Percentiles rank a stretch among this genome's conserved stretches.
phyloP scores from a whole-genome alignment of 2,797 vertebrate genomes.

The Micrastur ruficollis region DNA sequence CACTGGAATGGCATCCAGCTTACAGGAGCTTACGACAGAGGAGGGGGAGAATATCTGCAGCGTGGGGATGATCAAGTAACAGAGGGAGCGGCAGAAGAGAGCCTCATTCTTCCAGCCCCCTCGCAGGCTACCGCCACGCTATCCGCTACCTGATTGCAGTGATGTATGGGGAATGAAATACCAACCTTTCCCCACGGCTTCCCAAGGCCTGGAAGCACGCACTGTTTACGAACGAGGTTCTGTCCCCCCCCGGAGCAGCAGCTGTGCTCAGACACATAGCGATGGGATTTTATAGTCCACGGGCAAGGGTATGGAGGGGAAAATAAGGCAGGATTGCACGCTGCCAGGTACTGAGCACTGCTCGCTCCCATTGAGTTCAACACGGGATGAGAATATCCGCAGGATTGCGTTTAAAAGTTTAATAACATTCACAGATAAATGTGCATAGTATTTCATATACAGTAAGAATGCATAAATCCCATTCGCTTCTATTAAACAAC shows the following conservation, averaged over 20 bases:
- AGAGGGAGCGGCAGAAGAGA: not conserved
- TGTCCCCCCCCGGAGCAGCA: not conserved
- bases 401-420: not conserved
- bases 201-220: not conserved
- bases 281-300: accelerated
- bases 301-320: not conserved
- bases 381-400: accelerated
- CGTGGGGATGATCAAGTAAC: not conserved
- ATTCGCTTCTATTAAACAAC: not conserved
- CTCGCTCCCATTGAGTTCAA: not conserved
- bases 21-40: not conserved
- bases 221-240: not conserved
- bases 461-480: not conserved
- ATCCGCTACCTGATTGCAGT: not conserved
- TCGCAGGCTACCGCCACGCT: not conserved
- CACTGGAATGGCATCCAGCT: not conserved
- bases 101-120: not conserved
- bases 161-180: not conserved
- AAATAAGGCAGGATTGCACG: not conserved
- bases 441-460: not conserved
- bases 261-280: not conserved
- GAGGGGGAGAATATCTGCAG: not conserved
- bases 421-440: not conserved
- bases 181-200: not conserved
- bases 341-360: not conserved